phyloP scores from a whole-genome alignment of 35 echinoderm and acorn worm genomes.

The Apostichopus parvimensis region DNA sequence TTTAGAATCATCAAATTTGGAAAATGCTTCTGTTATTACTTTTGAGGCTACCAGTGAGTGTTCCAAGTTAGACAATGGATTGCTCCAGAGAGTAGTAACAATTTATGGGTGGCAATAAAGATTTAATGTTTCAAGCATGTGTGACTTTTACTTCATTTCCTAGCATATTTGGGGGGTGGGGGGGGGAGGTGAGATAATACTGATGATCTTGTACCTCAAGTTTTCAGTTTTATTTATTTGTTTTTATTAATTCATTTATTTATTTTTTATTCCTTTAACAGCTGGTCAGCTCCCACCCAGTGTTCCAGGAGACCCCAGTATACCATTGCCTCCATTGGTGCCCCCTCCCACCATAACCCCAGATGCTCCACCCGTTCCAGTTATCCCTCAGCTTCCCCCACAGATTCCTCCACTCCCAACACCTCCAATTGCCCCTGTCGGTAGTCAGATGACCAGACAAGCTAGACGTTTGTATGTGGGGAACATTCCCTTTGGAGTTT shows the following conservation, averaged over 20 bases:
- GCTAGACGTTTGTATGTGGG: constrained; percentile 95
- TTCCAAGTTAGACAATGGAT: too few relatives aligned
- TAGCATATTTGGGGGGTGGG: too few relatives aligned
- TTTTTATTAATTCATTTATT: background rate
- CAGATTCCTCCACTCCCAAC: constrained; percentile 57
- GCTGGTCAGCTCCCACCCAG: constrained; percentile 65
- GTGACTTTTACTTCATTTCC: too few relatives aligned
- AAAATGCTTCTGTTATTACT: too few relatives aligned
- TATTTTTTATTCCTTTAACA: constrained; percentile 7
- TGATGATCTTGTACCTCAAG: too few relatives aligned
- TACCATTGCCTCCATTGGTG: constrained; percentile 34
- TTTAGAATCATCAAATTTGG: too few relatives aligned
- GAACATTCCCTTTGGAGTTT: constrained; percentile 98
- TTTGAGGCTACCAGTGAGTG: too few relatives aligned
- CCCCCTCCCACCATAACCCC: background rate
- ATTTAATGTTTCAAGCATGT: too few relatives aligned
- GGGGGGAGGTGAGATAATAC: too few relatives aligned
- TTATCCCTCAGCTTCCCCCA: constrained; percentile 38
- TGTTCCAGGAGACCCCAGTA: constrained; percentile 11
- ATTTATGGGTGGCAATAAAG: too few relatives aligned
- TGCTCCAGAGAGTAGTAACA: too few relatives aligned
- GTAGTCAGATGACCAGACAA: constrained; percentile 99
- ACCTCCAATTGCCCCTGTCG: constrained; percentile 76
- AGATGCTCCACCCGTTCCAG: constrained; percentile 26
- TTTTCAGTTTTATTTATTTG: too few relatives aligned